These are phyloP conservation scores for Plectus sambesii DNA, from an alignment of 1,140 invertebrate genomes.

Conservation along the genomic window DNA sequence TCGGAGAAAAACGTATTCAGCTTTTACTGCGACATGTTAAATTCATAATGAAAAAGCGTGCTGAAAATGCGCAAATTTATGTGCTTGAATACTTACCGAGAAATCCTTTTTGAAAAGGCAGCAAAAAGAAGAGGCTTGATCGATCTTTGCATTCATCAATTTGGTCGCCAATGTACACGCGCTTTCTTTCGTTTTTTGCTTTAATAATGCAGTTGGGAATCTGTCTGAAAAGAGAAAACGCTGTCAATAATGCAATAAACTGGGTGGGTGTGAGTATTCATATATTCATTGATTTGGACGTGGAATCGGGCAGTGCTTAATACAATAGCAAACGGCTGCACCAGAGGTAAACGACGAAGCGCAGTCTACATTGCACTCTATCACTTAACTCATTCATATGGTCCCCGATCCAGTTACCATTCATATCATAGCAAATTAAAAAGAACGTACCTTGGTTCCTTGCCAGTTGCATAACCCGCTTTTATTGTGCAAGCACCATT, in stretches of 20 bases:
- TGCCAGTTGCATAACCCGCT: constrained; percentile 20
- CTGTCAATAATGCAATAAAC: too few species aligned
- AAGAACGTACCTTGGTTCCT: constrained; percentile 20
- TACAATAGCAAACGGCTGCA: constrained; percentile 4
- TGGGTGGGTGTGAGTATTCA: neutral
- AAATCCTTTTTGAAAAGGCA: constrained; percentile 76
- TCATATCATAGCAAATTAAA: too few species aligned
- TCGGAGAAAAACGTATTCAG: too few species aligned
- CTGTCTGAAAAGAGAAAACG: constrained; percentile 23
- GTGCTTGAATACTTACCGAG: constrained; percentile 29
- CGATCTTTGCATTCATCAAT: constrained; percentile 89
- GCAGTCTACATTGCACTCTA: neutral
- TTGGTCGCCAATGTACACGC: constrained; percentile 81
- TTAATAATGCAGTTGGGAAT: constrained; percentile 96
- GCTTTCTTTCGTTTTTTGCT: constrained; percentile 81
- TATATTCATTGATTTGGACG: neutral
- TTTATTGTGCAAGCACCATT: constrained; percentile 32
- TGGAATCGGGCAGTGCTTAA: neutral
- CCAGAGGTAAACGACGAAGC: neutral
- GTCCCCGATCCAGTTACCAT: too few species aligned
- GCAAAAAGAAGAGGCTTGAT: constrained; percentile 80
- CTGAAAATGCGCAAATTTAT: neutral
- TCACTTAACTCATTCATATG: constrained; percentile 1
- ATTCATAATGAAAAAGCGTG: too few species aligned
- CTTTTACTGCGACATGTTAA: too few species aligned